Base-by-base conservation (phyloP, 2,113 vertebrate species). In the Misgurnus anguillicaudatus region DNA sequence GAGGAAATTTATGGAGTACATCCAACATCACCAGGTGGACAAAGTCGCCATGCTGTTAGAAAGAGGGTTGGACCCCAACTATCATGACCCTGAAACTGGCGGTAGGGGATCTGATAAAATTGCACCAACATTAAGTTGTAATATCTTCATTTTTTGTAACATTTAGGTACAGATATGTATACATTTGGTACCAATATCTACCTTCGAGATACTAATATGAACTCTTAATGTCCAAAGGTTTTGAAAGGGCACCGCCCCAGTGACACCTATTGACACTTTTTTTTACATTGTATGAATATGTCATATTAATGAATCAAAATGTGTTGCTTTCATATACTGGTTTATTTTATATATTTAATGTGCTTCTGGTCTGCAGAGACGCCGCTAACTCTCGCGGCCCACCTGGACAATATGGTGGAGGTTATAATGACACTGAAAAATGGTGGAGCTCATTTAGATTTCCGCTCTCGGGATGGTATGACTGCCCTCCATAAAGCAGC, bases 21-120 rank as follows among this genome's bases (percentile, higher is more conserved):
- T 95, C 21, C 94, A 95, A 57, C 95, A 95, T 21, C 89, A 89
- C 10, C 89, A 93, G 1, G 85, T 94, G 86, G 95, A 95, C 77
- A 96, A 95, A 85, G 78, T 96, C n/a, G 82, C 77, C 55, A 96
- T 95, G 87, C 90, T 96, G 91, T 80, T 96, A 85, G 95, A 96
- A 65, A 90, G 94, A 72, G 95, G 95, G 62, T 88, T 97, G 83
- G 95, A 96, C 65, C 95, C 95, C 31, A 97, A 97, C 72, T 96
- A 94, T 80, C 95, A 97, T 0, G 94, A 96, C 80, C 85, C 92
- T 8, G 95, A 96, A 51, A 95, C 86, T 0, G 95, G 95, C 87
- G 95, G 95, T 96, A 85, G 24, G 84, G 42, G 53, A 61, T 63
- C n/a, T 8, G 38, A 60, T 11, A 31, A 39, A 51, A 47, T 48